Percentiles rank a stretch among this genome's conserved stretches.
These are phyloP conservation scores for Barbus barbus DNA, from an alignment of 2,113 vertebrate genomes.

Conservation along the genomic window DNA sequence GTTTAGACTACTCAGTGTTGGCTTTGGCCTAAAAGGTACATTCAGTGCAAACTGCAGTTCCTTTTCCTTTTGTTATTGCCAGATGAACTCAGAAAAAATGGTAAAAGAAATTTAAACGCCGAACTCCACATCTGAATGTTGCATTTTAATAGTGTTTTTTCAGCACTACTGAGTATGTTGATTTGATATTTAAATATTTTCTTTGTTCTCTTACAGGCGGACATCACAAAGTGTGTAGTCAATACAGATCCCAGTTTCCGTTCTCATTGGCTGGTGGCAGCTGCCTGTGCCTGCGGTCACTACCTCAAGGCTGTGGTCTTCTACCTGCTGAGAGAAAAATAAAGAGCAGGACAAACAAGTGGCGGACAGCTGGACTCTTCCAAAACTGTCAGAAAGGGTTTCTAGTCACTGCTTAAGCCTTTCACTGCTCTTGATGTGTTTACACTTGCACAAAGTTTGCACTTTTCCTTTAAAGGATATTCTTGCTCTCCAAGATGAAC, in stretches of 20 bases:
- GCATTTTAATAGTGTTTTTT: background rate
- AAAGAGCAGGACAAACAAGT: slow-evolving; percentile 60
- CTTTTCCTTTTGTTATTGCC: background rate
- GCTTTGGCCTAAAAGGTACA: slow-evolving; percentile 48
- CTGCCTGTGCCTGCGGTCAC: slow-evolving; percentile 83
- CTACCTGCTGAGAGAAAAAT: slow-evolving; percentile 89
- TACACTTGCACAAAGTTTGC: slow-evolving; percentile 64
- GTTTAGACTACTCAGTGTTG: slow-evolving; percentile 48
- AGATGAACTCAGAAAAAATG: background rate
- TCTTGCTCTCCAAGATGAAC: slow-evolving; percentile 28
- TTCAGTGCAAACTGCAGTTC: slow-evolving; percentile 34
- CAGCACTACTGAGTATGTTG: background rate
- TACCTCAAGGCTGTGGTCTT: slow-evolving; percentile 89
- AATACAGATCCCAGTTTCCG: slow-evolving; percentile 84
- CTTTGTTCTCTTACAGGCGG: slow-evolving; percentile 74
- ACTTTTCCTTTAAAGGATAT: slow-evolving; percentile 60
- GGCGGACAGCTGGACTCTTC: slow-evolving; percentile 10
- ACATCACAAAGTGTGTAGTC: slow-evolving; percentile 92
- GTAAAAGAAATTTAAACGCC: background rate
- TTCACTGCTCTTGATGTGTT: slow-evolving; percentile 64
- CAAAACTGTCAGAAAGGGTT: slow-evolving; percentile 13
- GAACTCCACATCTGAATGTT: background rate
- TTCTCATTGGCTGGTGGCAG: slow-evolving; percentile 89
- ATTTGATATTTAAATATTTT: background rate
- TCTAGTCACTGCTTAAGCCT: slow-evolving; percentile 43